Evolutionary conservation across 2,888 invertebrate species (phyloP), one percentile per base, ranked within the genome.

Genomic region (Lasioglossum pauxillum): DNA sequence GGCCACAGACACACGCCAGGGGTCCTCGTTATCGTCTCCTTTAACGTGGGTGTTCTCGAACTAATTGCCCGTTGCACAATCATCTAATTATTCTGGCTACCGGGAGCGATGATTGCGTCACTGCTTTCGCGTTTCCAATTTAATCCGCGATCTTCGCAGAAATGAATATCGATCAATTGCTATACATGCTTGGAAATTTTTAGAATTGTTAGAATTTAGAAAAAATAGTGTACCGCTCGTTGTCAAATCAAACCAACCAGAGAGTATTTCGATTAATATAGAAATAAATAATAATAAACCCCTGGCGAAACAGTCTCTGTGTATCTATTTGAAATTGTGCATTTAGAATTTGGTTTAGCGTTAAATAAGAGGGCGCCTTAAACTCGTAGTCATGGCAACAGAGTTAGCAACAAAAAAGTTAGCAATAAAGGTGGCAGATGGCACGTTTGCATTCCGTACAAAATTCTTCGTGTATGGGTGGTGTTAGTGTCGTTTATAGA

Each of bases 91-190:
- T 76, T 77, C 78, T 80, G 44, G 75, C 27, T 78, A 73, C 72
- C 64, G 23, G 71, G 72, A 73, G 53, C 23, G 31, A 75, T 44
- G 12, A 46, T 89, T 88, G 75, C 89, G 73, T 90, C 86, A 89
- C 78, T 78, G 90, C 90, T 93, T 92, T 93, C 92, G 83, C 90
- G 88, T 80, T 87, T 71, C 72, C 72, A 85, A 77, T 85, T 89
- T 82, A 53, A 86, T 86, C 57, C 60, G 3, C 19, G 31, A 64
- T 31, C n/a, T n/a, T 64, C 19, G 1, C 64, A 31, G 1, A 19
- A 19, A 64, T 64, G 8, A 19, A 64, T 31, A 27, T 64, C 64
- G 64, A 64, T 31, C 31, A 64, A 31, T 64, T 64, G 19, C 19
- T 31, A n/a, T 12, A 27, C 5, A n/a, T 12, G 10, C 57, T 27